Conservation (phyloP, 2,888 invertebrate species). For the Acleris literana region DNA sequence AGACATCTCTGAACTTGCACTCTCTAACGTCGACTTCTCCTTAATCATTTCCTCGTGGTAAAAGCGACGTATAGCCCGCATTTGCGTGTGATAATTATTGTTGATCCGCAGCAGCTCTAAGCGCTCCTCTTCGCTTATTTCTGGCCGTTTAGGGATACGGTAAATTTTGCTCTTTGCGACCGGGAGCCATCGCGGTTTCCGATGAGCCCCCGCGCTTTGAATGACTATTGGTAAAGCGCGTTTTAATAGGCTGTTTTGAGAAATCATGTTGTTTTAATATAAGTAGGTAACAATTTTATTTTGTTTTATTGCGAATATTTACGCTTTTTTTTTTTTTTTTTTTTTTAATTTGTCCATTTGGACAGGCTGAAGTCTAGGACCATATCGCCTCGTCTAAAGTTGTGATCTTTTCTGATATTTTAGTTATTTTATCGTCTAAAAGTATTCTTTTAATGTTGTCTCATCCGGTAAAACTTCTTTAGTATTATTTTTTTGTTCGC, state of each 20-base stretch:
- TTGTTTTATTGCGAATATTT: constrained; percentile 12
- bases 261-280: constrained; percentile 42
- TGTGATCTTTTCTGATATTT: too few relatives aligned
- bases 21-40: constrained; percentile 76
- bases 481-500: too few relatives aligned
- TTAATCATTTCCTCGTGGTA: constrained; percentile 80
- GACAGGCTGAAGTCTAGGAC: too few relatives aligned
- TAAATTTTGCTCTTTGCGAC: constrained; percentile 91
- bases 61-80: constrained; percentile 82
- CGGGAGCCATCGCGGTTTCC: constrained; percentile 92
- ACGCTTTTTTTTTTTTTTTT: too few relatives aligned
- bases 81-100: constrained; percentile 87
- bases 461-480: too few relatives aligned
- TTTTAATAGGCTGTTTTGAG: constrained; percentile 56
- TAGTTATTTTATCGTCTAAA: too few relatives aligned
- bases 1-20: constrained; percentile 81
- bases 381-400: too few relatives aligned
- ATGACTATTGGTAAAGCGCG: constrained; percentile 61
- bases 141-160: constrained; percentile 85
- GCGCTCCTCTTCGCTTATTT: constrained; percentile 85
- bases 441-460: too few relatives aligned
- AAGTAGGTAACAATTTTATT: not conserved
- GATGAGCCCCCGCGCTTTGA: constrained; percentile 70
- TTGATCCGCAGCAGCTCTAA: constrained; percentile 86
- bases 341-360: too few relatives aligned